Base-by-base conservation (phyloP, 2,797 vertebrate genomes). In the Acrossocheilus fasciatus region DNA sequence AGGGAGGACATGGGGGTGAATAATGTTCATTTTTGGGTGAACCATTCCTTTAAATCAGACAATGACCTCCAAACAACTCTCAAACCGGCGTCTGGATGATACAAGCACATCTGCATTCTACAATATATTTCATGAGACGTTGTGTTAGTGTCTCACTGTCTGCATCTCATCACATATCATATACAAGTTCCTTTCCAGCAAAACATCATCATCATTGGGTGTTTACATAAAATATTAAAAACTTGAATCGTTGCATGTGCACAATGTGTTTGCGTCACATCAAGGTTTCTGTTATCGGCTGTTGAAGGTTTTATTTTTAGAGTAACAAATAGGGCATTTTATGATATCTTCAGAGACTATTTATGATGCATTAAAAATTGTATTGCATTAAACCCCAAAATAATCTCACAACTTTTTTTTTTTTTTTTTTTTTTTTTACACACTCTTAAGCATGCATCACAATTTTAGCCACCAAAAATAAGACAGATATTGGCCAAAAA, bases 141-240 rank as follows among this genome's bases (percentile, higher is more conserved):
- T 47, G 57, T 80, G 59, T 80, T 79, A 62, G 77, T 62, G 20
- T 64, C 57, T 59, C 23, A 64, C 52, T 79, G 57, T 64, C 77
- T 79, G 23, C 77, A 30, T 62, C 77, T 43, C 57, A 59, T 79
- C 77, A 59, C 36, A 41, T 79, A 36, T 52, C 41, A 72, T n/a
- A 57, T 20, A 73, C 59, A 86, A 47, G 75, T 54, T 54, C 6
- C 34, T 3, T 23, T 36, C 23, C 47, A 76, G 74, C 50, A 76
- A 54, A 76, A 76, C 74, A 39, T 8, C 18, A 72, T n/a, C 69
- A 36, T 43, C 57, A 79, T 4, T 0, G 7, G 0, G 4, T 47
- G 59, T 80, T 80, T 80, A 80, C 41, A 66, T 14, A 18, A 43
- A 80, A 66, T 78, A 78, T 62, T 66, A 66, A 66, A 80, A 66